Percentiles rank a stretch among this genome's conserved stretches.
phyloP scores from a whole-genome alignment of 2,797 vertebrate genomes.

The Emydoidea blandingii region DNA sequence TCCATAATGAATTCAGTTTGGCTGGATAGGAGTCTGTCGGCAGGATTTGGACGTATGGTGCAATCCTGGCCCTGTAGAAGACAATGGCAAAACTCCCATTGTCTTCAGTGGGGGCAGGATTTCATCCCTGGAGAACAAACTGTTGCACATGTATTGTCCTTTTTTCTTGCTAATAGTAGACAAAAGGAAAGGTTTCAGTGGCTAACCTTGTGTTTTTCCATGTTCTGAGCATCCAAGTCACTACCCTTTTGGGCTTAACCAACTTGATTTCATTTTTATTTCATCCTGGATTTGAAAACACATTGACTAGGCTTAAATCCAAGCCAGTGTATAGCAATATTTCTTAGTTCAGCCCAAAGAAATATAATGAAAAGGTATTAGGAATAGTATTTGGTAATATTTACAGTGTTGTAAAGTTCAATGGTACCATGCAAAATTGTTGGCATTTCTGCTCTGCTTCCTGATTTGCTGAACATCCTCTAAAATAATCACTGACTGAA shows the following conservation, averaged over 20 bases:
- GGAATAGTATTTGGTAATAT: background rate
- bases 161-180: background rate
- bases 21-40: background rate
- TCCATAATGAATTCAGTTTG: rapidly evolving
- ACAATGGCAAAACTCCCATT: background rate
- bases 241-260: rapidly evolving
- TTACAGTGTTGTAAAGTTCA: background rate
- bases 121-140: background rate
- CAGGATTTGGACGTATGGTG: background rate
- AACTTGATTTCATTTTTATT: background rate
- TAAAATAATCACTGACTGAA: background rate
- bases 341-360: background rate
- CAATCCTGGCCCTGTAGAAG: background rate
- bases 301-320: rapidly evolving
- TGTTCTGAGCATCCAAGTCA: background rate
- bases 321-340: background rate
- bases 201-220: background rate
- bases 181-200: background rate
- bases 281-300: background rate
- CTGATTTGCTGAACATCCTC: background rate
- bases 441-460: background rate
- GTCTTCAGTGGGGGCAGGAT: background rate
- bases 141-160: background rate
- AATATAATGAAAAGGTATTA: background rate
- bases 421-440: background rate